phyloP scores from a whole-genome alignment of 2,113 vertebrate genomes.

The Pogonocichla stellata region DNA sequence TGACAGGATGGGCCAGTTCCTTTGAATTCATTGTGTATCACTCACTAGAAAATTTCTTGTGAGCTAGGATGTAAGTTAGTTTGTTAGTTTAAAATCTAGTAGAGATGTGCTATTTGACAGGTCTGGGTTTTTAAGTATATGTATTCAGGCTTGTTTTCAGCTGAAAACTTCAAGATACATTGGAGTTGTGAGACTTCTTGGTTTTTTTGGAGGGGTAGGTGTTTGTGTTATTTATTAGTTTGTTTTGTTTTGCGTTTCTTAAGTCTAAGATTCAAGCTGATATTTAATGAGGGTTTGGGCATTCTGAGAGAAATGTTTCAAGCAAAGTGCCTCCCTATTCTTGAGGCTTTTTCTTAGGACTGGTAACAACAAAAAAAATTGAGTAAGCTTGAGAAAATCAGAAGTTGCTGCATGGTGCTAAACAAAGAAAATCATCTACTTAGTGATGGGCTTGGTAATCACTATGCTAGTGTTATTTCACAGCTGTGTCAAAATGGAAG shows the following conservation, averaged over 20 bases:
- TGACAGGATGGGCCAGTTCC: neutral
- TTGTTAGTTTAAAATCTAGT: neutral
- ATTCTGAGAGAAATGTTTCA: neutral
- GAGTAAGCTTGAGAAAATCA: neutral
- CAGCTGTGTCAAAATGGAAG: neutral
- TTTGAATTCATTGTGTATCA: neutral
- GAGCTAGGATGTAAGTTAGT: neutral
- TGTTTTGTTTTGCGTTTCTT: neutral
- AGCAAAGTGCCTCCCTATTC: neutral
- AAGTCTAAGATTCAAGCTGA: neutral
- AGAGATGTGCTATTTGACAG: neutral
- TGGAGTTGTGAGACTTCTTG: neutral
- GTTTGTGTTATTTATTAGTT: neutral
- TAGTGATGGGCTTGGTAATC: neutral
- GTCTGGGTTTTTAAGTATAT: neutral
- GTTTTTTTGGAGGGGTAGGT: rapidly evolving
- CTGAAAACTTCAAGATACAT: neutral
- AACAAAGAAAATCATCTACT: neutral
- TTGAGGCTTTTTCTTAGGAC: neutral
- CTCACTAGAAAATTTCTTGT: neutral
- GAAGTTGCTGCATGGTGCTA: neutral
- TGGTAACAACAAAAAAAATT: neutral
- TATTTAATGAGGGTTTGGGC: neutral
- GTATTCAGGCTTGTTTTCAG: neutral
- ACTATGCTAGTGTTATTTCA: neutral